Evolutionary conservation across 1,140 invertebrate species (phyloP).

Genomic region (Polyergus mexicanus): DNA sequence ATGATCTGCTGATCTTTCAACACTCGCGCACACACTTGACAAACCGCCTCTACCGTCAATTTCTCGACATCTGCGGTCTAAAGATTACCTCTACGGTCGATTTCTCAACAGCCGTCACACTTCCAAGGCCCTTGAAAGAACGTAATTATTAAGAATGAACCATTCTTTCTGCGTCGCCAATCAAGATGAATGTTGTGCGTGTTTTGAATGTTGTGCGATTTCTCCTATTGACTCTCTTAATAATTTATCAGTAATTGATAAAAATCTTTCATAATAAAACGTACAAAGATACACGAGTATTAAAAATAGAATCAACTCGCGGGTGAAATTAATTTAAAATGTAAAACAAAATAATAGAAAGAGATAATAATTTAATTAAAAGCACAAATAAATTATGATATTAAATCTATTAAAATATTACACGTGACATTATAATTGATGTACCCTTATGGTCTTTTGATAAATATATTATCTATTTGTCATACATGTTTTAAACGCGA

Average conservation of each 20-base stretch:
- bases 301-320: background rate
- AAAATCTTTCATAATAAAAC: background rate
- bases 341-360: background rate
- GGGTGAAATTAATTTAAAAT: background rate
- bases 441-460: background rate
- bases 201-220: background rate
- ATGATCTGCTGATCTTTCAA: background rate
- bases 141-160: background rate
- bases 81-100: conserved; percentile 9
- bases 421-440: background rate
- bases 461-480: background rate
- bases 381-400: background rate
- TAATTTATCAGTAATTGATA: background rate
- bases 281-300: background rate
- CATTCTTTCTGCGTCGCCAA: background rate
- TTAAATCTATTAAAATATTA: background rate
- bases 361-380: conserved; percentile 5
- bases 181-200: background rate
- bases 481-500: background rate
- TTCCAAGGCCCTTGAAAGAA: conserved; percentile 25
- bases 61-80: conserved; percentile 11
- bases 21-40: background rate
- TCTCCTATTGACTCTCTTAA: background rate
- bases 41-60: background rate
- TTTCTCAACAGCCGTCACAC: conserved; percentile 35